Base-by-base conservation (phyloP, 1,140 invertebrate species). In the Drosophila ogumai region DNA sequence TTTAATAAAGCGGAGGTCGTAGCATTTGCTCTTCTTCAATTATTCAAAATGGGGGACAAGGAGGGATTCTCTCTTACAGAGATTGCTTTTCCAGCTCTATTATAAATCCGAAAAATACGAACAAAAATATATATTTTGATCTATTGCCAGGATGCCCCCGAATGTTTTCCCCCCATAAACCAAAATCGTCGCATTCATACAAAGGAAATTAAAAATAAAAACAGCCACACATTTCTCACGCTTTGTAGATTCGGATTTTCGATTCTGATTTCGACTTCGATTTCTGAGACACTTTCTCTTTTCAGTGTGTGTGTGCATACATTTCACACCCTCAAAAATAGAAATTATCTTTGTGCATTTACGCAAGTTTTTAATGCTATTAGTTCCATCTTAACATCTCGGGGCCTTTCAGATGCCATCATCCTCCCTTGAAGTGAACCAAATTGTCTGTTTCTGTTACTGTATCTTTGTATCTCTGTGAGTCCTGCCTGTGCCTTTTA, bases 301-400 rank as follows among this genome's bases (percentile, higher is more conserved):
- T 52, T 34, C 46, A 50, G 13, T 54, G 52, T 47, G 69, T 86
- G 71, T 86, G 63, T 76, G 66, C 77, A 81, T 64, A 84, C 77
- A 90, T 90, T 90, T 90, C 85, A 90, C 85, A 90, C 85, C 85
- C 85, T 90, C 85, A 64, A 90, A 90, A 90, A 85, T 90, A 90
- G 86, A 85, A 90, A 90, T 90, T 90, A 90, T 90, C 85, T 90
- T 69, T 64, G 85, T 90, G 81, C 86, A 85, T 90, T 90, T 90
- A 90, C 81, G 85, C 86, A 90, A 90, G 84, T 88, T 90, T 88
- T 90, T 90, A 90, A 90, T 90, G 85, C 85, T 90, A 90, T 90
- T 90, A 90, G 85, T 90, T 90, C 86, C 85, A 90, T 90, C 85
- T 81, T 90, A 73, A 59, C 79, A 71, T 80, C 69, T 77, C 84